A percentile compares a stretch with the other conserved stretches of the same genome.
phyloP scores from a whole-genome alignment of 2,113 vertebrate genomes.

The Petaurus breviceps region DNA sequence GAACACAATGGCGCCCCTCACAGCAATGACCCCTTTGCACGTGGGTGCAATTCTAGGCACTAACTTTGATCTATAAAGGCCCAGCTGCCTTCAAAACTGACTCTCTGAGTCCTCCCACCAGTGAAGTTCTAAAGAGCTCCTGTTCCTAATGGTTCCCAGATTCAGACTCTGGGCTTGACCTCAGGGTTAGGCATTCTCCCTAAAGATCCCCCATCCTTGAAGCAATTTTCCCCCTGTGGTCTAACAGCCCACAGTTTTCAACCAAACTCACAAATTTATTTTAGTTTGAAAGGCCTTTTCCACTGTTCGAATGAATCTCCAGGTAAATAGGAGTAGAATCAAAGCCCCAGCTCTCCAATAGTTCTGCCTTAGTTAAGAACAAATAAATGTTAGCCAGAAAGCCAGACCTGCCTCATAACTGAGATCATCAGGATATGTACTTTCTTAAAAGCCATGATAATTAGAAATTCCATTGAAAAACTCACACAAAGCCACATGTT shows the following conservation, averaged over 20 bases:
- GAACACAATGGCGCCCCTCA: not conserved
- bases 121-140: not conserved
- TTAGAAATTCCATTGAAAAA: constrained; percentile 51
- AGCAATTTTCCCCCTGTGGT: not conserved
- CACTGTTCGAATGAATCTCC: not conserved
- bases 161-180: not conserved
- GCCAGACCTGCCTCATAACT: not conserved
- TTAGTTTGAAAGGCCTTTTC: not conserved
- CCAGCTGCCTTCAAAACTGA: not conserved
- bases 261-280: not conserved
- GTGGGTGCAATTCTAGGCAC: not conserved
- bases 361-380: not conserved
- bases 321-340: not conserved
- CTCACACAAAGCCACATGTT: not conserved
- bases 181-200: not conserved
- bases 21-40: not conserved
- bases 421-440: not conserved
- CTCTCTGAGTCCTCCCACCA: not conserved
- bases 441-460: not conserved
- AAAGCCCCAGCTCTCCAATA: not conserved
- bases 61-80: not conserved
- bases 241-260: constrained; percentile 1
- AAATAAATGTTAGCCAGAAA: not conserved
- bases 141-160: constrained; percentile 30
- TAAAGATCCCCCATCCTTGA: not conserved